phyloP scores from a whole-genome alignment of 2,888 invertebrate species.

The Diaprepes abbreviatus region DNA sequence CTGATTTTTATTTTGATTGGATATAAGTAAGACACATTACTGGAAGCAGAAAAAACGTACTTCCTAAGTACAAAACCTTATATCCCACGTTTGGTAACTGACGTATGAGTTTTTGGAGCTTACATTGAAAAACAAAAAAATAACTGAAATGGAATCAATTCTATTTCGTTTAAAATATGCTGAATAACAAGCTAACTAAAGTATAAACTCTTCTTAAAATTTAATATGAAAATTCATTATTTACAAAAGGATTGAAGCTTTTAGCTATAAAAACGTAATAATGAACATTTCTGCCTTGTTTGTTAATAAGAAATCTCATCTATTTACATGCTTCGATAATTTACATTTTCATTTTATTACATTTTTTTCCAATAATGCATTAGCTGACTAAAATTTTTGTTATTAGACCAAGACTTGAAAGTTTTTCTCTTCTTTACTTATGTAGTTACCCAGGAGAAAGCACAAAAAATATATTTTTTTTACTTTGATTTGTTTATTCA shows the following conservation, averaged over 20 bases:
- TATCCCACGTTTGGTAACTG: neutral
- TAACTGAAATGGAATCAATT: constrained; percentile 21
- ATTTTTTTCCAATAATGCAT: constrained; percentile 14
- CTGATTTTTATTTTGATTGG: neutral
- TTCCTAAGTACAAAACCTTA: constrained; percentile 14
- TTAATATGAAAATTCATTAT: constrained; percentile 48
- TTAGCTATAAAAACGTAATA: constrained; percentile 56
- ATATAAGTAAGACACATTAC: neutral
- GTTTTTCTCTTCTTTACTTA: too few species aligned
- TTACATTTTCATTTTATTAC: constrained; percentile 52
- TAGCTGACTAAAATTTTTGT: constrained; percentile 50
- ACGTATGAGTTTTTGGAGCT: constrained; percentile 15
- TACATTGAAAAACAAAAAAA: constrained; percentile 15
- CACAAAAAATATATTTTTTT: too few species aligned
- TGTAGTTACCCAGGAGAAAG: too few species aligned
- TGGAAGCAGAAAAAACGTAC: neutral
- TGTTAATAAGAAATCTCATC: constrained; percentile 25
- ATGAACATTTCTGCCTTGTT: constrained; percentile 46
- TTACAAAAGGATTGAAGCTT: constrained; percentile 50
- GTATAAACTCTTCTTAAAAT: constrained; percentile 48
- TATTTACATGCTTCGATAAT: constrained; percentile 50
- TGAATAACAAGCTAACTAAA: constrained; percentile 47
- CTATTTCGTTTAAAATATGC: constrained; percentile 37
- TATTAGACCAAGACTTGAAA: too few species aligned
- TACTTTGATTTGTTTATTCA: too few species aligned